Evolutionary conservation across 1,140 invertebrate genomes (phyloP).

Genomic region (Apis laboriosa): DNA sequence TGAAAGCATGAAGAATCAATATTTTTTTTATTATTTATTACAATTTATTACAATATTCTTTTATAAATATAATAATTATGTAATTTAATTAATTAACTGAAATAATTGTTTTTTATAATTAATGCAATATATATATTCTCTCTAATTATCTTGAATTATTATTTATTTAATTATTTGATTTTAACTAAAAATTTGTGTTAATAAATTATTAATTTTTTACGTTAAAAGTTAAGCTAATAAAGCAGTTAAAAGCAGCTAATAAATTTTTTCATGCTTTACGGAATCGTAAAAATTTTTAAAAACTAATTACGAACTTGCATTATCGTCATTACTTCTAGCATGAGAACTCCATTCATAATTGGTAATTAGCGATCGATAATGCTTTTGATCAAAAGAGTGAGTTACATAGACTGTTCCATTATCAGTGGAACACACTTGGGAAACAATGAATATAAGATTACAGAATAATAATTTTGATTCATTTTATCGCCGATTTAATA

Average conservation of each 20-base stretch:
- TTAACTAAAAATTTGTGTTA: neutral
- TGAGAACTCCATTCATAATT: slow-evolving; percentile 21
- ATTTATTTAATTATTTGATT: neutral
- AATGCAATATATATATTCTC: too few relatives aligned
- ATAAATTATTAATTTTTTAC: neutral
- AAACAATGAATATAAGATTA: neutral
- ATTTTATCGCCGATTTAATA: neutral
- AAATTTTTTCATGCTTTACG: neutral
- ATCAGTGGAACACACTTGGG: neutral
- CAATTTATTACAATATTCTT: neutral
- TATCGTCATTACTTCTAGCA: neutral
- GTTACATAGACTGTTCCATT: neutral
- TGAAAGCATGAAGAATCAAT: neutral
- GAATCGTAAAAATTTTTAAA: slow-evolving; percentile 2
- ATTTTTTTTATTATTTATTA: neutral
- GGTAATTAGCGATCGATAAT: slow-evolving; percentile 10
- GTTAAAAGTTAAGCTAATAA: too few relatives aligned
- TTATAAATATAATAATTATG: too few relatives aligned
- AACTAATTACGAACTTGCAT: neutral
- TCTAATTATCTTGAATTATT: neutral
- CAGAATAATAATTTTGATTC: neutral
- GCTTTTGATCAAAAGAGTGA: neutral
- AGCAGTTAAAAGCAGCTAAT: too few relatives aligned
- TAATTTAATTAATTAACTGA: too few relatives aligned
- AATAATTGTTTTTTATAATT: too few relatives aligned